Percentiles rank a stretch among this genome's conserved stretches.
These are phyloP conservation scores for Sebastes kiyomatsui DNA, from an alignment of 2,797 vertebrate genomes.

Conservation along the genomic window DNA sequence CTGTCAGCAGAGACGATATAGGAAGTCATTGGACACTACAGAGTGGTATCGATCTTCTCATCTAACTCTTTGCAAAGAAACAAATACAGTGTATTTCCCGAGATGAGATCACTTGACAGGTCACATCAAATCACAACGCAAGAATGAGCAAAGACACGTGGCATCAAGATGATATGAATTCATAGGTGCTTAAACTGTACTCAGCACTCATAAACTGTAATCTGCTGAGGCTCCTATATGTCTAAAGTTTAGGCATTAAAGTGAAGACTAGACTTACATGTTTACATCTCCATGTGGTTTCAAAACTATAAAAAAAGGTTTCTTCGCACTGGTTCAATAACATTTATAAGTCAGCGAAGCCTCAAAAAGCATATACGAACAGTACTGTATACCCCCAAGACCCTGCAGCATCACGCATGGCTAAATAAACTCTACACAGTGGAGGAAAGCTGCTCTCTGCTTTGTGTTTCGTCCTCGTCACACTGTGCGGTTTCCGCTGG, in stretches of 20 bases:
- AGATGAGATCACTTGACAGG: neutral
- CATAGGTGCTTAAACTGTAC: neutral
- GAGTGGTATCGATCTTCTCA: too few species aligned
- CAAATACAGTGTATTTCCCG: too few species aligned
- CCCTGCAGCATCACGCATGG: neutral
- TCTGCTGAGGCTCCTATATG: neutral
- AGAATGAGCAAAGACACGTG: too few species aligned
- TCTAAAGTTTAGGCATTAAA: neutral
- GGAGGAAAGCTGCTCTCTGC: neutral
- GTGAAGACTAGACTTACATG: too few species aligned
- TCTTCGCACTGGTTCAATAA: neutral
- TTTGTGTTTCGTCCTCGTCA: neutral
- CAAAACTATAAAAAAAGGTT: neutral
- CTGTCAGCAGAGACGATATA: neutral
- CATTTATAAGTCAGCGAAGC: neutral
- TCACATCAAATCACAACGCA: neutral
- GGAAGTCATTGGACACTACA: neutral
- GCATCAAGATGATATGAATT: too few species aligned
- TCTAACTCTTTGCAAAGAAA: too few species aligned
- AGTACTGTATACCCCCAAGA: neutral
- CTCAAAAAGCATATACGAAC: neutral
- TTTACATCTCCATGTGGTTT: neutral
- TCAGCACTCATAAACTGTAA: neutral
- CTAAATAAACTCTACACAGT: neutral
- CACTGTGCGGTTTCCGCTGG: constrained; percentile 37